Evolutionary conservation across 2,888 invertebrate genomes (phyloP), one percentile per base, ranked within the genome.

Genomic region (Amphiduros pacificus): DNA sequence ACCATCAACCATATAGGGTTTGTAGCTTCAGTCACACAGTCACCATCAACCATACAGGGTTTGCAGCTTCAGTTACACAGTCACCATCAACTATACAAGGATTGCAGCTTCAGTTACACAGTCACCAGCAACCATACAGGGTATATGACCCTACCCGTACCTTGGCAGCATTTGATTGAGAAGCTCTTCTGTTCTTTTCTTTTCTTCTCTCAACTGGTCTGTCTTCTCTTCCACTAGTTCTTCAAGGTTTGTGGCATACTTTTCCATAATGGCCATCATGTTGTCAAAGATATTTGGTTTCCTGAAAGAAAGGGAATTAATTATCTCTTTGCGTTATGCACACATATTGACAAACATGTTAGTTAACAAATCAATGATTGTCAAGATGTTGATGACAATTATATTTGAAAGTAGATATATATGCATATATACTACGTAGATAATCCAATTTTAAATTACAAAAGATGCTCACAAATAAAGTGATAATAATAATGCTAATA

Each of bases 181-280:
- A 62, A 94, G 86, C 81, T 93, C 94, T 79, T 94, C 95, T 74
- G 94, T 96, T 86, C 95, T 96, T 85, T 94, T 93, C 83, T 96
- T 96, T 84, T 97, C 97, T 81, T 94, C 94, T 73, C 92, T 91
- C 61, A 97, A 84, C 80, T 94, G 93, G 81, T 93, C 92, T 0
- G 95, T 96, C 62, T 95, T 86, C 80, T 96, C 95, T 77, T 94
- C 94, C 0, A 97, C 96, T 2, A 96, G 85, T 0, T 89, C 92
- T 82, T 97, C 96, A 73, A 97, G 86, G 83, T 96, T 96, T 76
- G 92, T 94, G 14, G 95, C 94, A 78, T 97, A 96, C 78, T 94
- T 94, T 82, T 96, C 96, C 94, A 97, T 94, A 89, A 96, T 94
- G 0, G 92, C 91, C 87, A 96, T 92, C 94, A 97, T 95, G 79